Evolutionary conservation across 2,888 invertebrate species (phyloP), one percentile per base, ranked within the genome.

Genomic region (Netelia inedita): DNA sequence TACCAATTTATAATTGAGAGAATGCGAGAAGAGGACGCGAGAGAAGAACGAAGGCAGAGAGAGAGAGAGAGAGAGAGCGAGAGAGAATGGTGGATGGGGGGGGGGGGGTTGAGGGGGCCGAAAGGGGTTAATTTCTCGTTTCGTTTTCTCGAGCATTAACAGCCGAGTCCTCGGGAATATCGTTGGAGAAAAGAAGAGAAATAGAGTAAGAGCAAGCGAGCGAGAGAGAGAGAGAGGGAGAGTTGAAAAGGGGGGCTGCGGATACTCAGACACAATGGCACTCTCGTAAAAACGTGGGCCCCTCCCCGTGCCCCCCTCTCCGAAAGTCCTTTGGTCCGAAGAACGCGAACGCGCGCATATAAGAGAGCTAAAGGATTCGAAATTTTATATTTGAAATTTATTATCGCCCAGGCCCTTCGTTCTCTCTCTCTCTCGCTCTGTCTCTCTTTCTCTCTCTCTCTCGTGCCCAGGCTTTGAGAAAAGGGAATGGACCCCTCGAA

Each of bases 331-430:
- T 69, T 57, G 72, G 82, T 78, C 84, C 79, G 79, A 82, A 75
- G 85, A 85, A 85, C 85, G 82, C 84, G 78, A 79, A 80, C 76
- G 71, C 71, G 71, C 71, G 75, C 71, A 81, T 73, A 74, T 79
- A 78, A 72, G 74, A 80, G 76, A 86, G 84, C 79, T 80, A 78
- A 82, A 79, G 89, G 89, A 90, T 90, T 90, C 89, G 91, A 92
- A 92, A 92, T 93, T 92, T 92, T 92, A 93, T 93, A 93, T 93
- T 91, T 91, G 91, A 93, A 93, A 93, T 92, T 93, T 93, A 93
- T 93, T 93, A 92, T 92, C 92, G 92, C 91, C 90, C 89, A 86
- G 82, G 80, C 76, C 83, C 66, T 84, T 68, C 63, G 80, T 71
- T 82, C 83, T 71, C 82, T 69, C 35, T 50, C 21, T 50, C 57